These are phyloP conservation scores for Tympanoctomys barrerae DNA, from an alignment of 2,797 vertebrate species.

Conservation along the genomic window DNA sequence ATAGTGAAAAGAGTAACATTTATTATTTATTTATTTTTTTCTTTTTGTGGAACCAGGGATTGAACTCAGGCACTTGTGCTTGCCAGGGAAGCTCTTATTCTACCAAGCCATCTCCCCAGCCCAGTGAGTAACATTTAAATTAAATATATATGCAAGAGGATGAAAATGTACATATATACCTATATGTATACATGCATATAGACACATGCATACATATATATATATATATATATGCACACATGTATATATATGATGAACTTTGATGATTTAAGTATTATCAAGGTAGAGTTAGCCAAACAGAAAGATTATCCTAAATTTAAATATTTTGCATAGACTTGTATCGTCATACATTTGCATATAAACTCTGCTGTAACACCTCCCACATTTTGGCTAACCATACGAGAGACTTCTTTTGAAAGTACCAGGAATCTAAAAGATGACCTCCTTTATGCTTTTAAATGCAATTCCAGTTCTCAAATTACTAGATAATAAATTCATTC, in stretches of 20 bases:
- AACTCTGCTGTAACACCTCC: too few relatives aligned
- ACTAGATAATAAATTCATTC: conserved; percentile 88
- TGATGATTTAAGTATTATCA: neutral
- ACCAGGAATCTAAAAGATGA: conserved; percentile 87
- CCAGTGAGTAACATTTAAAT: neutral
- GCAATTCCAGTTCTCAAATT: conserved; percentile 92
- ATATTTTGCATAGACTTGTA: neutral
- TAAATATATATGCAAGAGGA: neutral
- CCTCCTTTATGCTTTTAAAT: conserved; percentile 91
- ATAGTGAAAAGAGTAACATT: neutral
- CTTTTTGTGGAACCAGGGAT: too few relatives aligned
- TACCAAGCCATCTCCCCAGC: too few relatives aligned
- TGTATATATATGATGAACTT: neutral
- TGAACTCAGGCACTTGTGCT: too few relatives aligned
- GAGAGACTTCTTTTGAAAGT: conserved; percentile 91
- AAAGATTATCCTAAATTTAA: neutral
- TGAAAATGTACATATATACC: neutral
- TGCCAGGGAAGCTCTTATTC: too few relatives aligned
- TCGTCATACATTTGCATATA: neutral
- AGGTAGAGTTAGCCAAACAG: neutral
- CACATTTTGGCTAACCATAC: conserved; percentile 89
- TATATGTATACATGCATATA: neutral
- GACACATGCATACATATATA: too few relatives aligned
- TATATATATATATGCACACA: neutral
- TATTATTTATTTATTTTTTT: too few relatives aligned